Conservation (phyloP, 2,888 invertebrate genomes). For the Drosophila parthenogenetica region DNA sequence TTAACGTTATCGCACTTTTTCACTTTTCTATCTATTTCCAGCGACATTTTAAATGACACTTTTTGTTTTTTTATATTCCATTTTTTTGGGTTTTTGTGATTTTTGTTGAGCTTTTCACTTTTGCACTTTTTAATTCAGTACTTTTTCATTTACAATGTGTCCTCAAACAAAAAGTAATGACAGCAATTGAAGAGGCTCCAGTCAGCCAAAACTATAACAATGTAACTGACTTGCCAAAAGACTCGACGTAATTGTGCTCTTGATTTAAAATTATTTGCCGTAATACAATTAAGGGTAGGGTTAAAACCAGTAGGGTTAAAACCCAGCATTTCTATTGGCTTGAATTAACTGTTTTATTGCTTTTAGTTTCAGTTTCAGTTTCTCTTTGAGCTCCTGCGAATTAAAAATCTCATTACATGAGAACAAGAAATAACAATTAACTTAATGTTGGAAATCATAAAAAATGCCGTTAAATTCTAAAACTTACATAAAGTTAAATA, state of each 20-base stretch:
- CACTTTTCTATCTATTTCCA: conserved; percentile 16
- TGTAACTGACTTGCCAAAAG: conserved; percentile 39
- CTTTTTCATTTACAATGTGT: conserved; percentile 43
- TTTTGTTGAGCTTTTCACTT: neutral
- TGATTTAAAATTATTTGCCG: conserved; percentile 52
- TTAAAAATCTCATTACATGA: conserved; percentile 32
- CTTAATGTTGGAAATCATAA: conserved; percentile 10
- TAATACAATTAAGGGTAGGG: conserved; percentile 26
- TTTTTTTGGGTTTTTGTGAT: no score
- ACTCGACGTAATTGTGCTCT: conserved; percentile 44
- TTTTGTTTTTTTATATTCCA: neutral
- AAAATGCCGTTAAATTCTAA: conserved; percentile 6
- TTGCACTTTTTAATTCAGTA: conserved; percentile 22
- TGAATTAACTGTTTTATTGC: conserved; percentile 25
- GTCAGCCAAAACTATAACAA: conserved; percentile 27
- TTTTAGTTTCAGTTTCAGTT: conserved; percentile 20
- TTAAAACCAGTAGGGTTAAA: conserved; percentile 22
- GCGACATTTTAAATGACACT: conserved; percentile 41
- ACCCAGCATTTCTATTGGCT: conserved; percentile 33
- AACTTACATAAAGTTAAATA: neutral
- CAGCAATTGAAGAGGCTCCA: conserved; percentile 37
- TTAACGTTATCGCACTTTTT: conserved; percentile 45
- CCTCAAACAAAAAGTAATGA: conserved; percentile 55
- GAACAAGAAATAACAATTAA: conserved; percentile 34
- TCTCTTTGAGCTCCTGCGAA: neutral